Percentiles rank a stretch among this genome's conserved stretches.
phyloP scores from a whole-genome alignment of 2,113 vertebrate genomes.

The Bolborhynchus lineola region DNA sequence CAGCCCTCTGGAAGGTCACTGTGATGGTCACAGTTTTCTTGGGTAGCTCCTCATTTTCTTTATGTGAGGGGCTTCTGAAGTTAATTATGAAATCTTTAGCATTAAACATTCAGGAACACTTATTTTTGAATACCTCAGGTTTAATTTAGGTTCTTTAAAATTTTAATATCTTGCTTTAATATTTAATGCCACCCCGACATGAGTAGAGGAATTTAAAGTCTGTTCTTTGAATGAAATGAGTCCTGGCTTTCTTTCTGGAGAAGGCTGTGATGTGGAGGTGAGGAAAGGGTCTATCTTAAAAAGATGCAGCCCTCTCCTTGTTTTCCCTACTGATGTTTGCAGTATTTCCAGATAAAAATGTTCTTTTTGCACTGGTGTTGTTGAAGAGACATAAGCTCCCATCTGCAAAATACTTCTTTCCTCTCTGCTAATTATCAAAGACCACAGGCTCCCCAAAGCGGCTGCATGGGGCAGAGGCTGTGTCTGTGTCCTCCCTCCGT shows the following conservation, averaged over 20 bases:
- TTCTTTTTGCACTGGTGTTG: background rate
- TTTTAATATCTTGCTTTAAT: constrained; percentile 66
- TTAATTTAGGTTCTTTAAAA: constrained; percentile 63
- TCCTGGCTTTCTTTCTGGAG: background rate
- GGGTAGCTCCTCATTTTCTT: background rate
- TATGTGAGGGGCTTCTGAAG: background rate
- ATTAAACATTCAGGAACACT: constrained; percentile 60
- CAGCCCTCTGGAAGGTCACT: background rate
- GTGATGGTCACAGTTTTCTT: background rate
- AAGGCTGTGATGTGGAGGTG: background rate
- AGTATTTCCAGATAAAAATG: background rate
- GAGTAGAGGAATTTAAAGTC: background rate
- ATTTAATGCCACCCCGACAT: constrained; percentile 50
- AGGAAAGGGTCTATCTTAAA: background rate
- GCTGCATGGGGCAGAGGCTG: background rate
- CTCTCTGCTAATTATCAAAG: background rate
- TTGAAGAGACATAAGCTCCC: background rate
- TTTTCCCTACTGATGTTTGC: background rate
- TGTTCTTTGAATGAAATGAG: background rate
- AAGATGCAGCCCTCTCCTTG: background rate
- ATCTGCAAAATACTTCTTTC: background rate
- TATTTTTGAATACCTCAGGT: constrained; percentile 52
- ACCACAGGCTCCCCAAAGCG: background rate
- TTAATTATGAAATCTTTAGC: constrained; percentile 45
- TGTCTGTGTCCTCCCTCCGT: background rate